Conservation (phyloP, 2,797 vertebrate genomes). For the Danio choprae region DNA sequence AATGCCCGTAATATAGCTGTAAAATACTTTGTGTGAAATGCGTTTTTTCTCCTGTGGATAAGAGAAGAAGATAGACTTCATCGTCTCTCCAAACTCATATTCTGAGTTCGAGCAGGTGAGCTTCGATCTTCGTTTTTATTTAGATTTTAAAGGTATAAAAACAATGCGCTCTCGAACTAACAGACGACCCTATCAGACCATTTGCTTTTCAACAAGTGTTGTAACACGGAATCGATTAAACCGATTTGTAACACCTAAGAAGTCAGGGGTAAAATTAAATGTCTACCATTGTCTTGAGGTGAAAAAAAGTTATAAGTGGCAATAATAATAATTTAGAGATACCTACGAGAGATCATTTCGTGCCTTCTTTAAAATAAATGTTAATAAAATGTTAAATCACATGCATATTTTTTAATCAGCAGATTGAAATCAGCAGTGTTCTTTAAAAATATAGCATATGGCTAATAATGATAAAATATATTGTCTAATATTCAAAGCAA, state of each 20-base stretch:
- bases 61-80: slow-evolving; percentile 8
- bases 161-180: neutral
- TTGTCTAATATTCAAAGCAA: too few relatives aligned
- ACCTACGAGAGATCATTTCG: neutral
- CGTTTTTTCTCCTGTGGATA: neutral
- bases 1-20: neutral
- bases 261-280: neutral
- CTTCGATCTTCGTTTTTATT: slow-evolving; percentile 30
- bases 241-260: neutral
- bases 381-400: neutral
- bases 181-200: neutral
- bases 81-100: neutral
- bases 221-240: neutral
- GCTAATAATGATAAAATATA: too few relatives aligned
- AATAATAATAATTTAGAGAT: neutral
- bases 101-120: slow-evolving; percentile 42
- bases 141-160: neutral
- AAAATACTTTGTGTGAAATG: neutral
- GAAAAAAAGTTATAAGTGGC: neutral
- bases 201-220: neutral
- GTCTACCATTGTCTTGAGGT: neutral
- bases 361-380: neutral
- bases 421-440: neutral
- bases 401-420: neutral
- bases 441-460: too few relatives aligned